Conservation (phyloP, 2,797 vertebrate genomes). For the Lepus oiostolus region DNA sequence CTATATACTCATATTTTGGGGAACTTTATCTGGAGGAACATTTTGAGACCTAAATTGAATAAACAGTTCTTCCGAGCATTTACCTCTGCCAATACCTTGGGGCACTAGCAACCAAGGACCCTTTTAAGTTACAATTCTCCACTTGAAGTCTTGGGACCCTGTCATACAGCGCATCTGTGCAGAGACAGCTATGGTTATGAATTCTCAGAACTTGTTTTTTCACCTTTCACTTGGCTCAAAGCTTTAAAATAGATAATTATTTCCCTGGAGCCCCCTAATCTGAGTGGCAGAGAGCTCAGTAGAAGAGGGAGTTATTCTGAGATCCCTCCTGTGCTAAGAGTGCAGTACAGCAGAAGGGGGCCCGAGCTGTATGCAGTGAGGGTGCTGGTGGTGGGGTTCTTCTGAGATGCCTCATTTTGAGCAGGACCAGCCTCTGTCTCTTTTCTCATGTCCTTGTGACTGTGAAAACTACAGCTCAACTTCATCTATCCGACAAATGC, state of each 20-base stretch:
- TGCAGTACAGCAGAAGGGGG: background rate
- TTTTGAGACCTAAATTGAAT: background rate
- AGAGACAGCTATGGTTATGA: background rate
- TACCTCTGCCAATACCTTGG: constrained; percentile 26
- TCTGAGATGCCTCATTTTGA: background rate
- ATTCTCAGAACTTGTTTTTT: background rate
- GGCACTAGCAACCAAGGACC: background rate
- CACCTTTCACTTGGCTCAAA: constrained; percentile 27
- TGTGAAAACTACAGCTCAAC: background rate
- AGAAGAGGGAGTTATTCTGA: background rate
- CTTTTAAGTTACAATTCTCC: background rate
- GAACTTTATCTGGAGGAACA: constrained; percentile 27
- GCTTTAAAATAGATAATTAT: background rate
- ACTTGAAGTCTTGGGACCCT: background rate
- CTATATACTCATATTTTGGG: background rate
- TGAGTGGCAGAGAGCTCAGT: background rate
- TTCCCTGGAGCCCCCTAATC: background rate
- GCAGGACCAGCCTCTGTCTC: background rate
- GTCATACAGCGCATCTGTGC: background rate
- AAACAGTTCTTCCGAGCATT: background rate
- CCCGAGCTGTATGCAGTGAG: background rate
- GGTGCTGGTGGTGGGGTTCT: background rate
- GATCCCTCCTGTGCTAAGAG: background rate
- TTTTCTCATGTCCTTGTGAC: background rate
- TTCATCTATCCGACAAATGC: background rate